Conservation (phyloP, 2,113 vertebrate species). For the Corythaixoides concolor region DNA sequence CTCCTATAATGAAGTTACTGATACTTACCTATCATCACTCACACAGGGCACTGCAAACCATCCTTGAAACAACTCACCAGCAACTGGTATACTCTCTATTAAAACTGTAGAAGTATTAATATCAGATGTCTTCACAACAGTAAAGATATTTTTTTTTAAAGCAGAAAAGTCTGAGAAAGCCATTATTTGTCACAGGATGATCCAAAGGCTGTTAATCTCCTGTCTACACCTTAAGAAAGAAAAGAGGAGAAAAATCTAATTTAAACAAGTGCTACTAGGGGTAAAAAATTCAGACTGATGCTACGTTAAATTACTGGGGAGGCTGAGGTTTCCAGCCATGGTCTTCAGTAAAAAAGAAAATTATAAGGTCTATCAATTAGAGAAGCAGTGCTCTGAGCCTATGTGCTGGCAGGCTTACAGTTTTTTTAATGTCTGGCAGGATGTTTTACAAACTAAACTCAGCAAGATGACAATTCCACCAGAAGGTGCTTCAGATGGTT, state of each 20-base stretch:
- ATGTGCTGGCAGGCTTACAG: slow-evolving; percentile 64
- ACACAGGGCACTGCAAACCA: background rate
- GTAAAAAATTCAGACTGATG: background rate
- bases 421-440: slow-evolving; percentile 73
- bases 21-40: background rate
- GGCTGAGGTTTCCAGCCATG: background rate
- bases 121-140: background rate
- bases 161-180: background rate
- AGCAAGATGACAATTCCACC: slow-evolving; percentile 77
- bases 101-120: background rate
- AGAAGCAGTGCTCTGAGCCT: slow-evolving; percentile 36
- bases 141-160: background rate
- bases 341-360: slow-evolving; percentile 17
- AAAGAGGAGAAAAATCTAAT: slow-evolving; percentile 16
- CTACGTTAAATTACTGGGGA: background rate
- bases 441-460: slow-evolving; percentile 76
- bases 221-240: slow-evolving; percentile 22
- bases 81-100: background rate
- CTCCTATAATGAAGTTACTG: background rate
- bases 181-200: slow-evolving; percentile 2
- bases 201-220: slow-evolving; percentile 34
- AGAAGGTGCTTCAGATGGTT: slow-evolving; percentile 83
- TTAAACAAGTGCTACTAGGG: background rate
- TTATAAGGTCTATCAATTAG: slow-evolving; percentile 54
- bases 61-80: background rate